These are phyloP conservation scores for Acanthis flammea DNA, from an alignment of 2,797 vertebrate genomes.

Conservation along the genomic window DNA sequence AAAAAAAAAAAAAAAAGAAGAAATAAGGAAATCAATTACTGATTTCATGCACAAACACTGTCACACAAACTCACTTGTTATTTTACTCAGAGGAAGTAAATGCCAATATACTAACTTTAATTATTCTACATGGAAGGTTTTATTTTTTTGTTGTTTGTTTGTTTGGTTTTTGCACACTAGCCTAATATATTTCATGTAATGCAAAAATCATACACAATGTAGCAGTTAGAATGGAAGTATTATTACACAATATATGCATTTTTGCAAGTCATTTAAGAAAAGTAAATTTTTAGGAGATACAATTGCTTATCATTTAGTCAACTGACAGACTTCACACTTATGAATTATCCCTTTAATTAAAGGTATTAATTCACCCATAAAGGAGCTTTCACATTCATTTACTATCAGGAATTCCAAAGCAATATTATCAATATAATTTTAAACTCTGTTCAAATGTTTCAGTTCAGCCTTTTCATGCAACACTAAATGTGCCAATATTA, in stretches of 20 bases:
- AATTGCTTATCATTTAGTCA: neutral
- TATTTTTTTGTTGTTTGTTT: too few species aligned
- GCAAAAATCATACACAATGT: neutral
- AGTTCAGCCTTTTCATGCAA: neutral
- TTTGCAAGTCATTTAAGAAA: neutral
- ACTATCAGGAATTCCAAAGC: neutral
- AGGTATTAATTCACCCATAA: neutral
- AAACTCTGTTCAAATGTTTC: neutral
- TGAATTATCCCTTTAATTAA: neutral
- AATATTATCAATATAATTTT: neutral
- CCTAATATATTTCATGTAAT: neutral
- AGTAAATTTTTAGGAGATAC: neutral
- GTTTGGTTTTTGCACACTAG: neutral
- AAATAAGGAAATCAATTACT: neutral
- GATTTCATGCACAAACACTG: neutral
- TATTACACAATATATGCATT: neutral
- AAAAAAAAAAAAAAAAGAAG: too few species aligned
- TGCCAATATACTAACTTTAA: neutral
- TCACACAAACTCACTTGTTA: accelerated
- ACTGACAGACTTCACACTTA: neutral
- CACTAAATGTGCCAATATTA: neutral
- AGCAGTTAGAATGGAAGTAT: neutral
- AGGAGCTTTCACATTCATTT: neutral
- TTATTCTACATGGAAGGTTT: neutral
- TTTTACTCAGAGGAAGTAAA: neutral